Percentiles rank a stretch among this genome's conserved stretches.
Evolutionary conservation across 2,888 invertebrate species (phyloP).

Genomic region (Synanthedon myopaeformis): DNA sequence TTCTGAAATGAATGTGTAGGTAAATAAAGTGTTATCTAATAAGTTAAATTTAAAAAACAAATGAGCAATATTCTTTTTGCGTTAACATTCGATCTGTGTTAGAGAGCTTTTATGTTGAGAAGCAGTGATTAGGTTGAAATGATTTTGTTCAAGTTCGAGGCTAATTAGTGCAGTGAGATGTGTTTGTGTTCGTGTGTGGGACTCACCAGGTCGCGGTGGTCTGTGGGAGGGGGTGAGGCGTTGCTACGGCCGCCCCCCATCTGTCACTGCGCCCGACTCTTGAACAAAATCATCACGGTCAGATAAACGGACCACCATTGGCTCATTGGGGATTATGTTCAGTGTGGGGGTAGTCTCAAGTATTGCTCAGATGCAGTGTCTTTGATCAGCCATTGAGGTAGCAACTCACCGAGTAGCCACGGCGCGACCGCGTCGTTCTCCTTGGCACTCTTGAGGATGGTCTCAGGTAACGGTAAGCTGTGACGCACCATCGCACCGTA

Average conservation of each 20-base stretch:
- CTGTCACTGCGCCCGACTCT: slow-evolving; percentile 57
- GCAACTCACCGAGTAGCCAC: slow-evolving; percentile 94
- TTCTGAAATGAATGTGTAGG: too few species aligned
- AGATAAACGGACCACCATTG: background rate
- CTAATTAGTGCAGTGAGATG: slow-evolving; percentile 32
- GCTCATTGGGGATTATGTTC: too few species aligned
- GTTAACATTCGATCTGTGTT: too few species aligned
- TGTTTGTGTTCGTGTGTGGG: slow-evolving; percentile 17
- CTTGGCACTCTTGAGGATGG: slow-evolving; percentile 97
- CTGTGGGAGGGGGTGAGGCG: slow-evolving; percentile 29
- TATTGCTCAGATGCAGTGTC: background rate
- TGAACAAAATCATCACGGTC: slow-evolving; percentile 59
- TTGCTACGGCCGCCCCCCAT: slow-evolving; percentile 50
- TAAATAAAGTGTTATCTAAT: too few species aligned
- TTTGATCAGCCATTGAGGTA: background rate
- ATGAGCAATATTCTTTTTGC: too few species aligned
- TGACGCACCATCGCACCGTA: slow-evolving; percentile 99
- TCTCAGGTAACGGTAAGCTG: slow-evolving; percentile 97
- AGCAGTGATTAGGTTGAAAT: too few species aligned
- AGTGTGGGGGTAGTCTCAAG: too few species aligned
- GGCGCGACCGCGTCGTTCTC: slow-evolving; percentile 98
- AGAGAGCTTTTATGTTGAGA: too few species aligned
- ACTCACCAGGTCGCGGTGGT: slow-evolving; percentile 47
- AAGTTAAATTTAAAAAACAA: too few species aligned
- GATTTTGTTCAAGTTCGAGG: slow-evolving; percentile 41